A percentile compares a stretch with the other conserved stretches of the same genome.
phyloP scores from a whole-genome alignment of 1,140 invertebrate genomes.

The Psix sp. region DNA sequence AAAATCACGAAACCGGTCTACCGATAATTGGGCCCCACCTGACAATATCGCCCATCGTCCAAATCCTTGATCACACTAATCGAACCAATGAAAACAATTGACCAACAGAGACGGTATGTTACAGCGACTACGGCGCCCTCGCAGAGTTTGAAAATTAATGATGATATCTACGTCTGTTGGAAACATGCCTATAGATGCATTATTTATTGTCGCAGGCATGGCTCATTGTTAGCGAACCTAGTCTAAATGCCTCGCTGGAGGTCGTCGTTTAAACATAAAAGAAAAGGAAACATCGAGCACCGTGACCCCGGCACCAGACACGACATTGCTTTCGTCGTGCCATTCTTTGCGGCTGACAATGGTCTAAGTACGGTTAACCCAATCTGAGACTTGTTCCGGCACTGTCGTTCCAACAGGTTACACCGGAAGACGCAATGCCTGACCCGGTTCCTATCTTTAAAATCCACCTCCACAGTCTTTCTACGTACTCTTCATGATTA shows the following conservation, averaged over 20 bases:
- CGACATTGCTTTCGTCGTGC: slow-evolving; percentile 61
- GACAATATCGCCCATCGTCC: slow-evolving; percentile 46
- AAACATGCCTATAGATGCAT: slow-evolving; percentile 43
- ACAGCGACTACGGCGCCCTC: too few species aligned
- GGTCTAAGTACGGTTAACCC: slow-evolving; percentile 22
- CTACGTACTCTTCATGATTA: too few species aligned
- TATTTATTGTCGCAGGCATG: slow-evolving; percentile 66
- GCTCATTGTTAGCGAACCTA: slow-evolving; percentile 60
- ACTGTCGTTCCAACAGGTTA: slow-evolving; percentile 22
- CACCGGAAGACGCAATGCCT: slow-evolving; percentile 14
- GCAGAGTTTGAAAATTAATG: too few species aligned
- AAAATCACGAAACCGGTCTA: slow-evolving; percentile 42
- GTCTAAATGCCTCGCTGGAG: slow-evolving; percentile 42
- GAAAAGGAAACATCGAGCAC: slow-evolving; percentile 50
- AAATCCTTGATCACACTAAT: slow-evolving; percentile 12
- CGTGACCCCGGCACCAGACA: slow-evolving; percentile 62
- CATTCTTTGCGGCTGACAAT: slow-evolving; percentile 42
- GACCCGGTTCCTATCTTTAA: slow-evolving; percentile 2
- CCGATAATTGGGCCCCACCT: slow-evolving; percentile 42
- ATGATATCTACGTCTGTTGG: too few species aligned
- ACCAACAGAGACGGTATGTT: slow-evolving; percentile 10
- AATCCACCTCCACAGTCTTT: not conserved
- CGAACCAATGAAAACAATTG: slow-evolving; percentile 34
- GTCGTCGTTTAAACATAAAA: slow-evolving; percentile 50
- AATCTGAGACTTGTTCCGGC: slow-evolving; percentile 39